These are phyloP conservation scores for Calidris pygmaea DNA, from an alignment of 2,113 vertebrate genomes.

Conservation along the genomic window DNA sequence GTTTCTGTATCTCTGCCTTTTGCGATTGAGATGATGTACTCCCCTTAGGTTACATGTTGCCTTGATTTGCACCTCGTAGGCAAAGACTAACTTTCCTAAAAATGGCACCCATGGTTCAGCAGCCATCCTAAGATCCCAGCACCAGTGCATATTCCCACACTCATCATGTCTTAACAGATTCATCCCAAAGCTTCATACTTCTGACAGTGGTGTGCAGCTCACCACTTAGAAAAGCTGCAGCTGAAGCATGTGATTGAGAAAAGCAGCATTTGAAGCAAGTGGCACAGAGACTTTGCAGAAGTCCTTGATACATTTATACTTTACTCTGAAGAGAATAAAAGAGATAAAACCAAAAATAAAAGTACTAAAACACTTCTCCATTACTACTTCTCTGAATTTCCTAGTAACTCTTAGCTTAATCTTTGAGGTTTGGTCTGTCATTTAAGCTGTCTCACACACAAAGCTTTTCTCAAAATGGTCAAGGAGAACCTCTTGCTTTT, in stretches of 20 bases:
- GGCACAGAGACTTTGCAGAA: neutral
- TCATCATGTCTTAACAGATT: neutral
- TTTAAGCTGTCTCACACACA: neutral
- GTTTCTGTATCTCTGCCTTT: neutral
- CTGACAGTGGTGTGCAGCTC: neutral
- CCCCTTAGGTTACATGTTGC: neutral
- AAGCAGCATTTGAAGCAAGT: neutral
- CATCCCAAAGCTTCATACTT: neutral
- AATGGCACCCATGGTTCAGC: neutral
- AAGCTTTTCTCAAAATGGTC: neutral
- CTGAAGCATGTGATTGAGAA: neutral
- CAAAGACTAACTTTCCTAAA: neutral
- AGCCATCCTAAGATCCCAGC: neutral
- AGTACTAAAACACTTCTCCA: neutral
- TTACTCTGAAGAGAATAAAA: neutral
- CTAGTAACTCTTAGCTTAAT: neutral
- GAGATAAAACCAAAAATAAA: neutral
- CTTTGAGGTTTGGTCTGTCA: neutral
- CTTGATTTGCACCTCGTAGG: neutral
- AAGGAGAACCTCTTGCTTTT: neutral
- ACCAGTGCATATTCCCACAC: neutral
- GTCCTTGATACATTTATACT: neutral
- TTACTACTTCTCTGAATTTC: neutral
- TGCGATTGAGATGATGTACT: neutral
- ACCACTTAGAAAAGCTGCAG: neutral